Evolutionary conservation across 37 sponge, comb jelly and placozoan genomes (phyloP), one percentile per base, ranked within the genome.

Genomic region (Lycopodina hypogea): DNA sequence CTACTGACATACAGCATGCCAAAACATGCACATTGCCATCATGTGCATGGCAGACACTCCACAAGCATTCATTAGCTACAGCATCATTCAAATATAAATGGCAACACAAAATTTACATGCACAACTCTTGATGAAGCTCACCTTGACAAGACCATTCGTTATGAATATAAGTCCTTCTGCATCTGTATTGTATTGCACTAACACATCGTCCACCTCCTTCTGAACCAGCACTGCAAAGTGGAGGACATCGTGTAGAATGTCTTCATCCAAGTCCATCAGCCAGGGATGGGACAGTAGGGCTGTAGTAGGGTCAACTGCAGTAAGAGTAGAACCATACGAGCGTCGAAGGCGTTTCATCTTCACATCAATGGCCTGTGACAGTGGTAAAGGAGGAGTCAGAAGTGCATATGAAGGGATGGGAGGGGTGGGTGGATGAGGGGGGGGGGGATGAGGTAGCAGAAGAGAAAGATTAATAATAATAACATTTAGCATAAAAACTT

Each of bases 71-170:
- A n/a, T n/a, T n/a, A n/a, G n/a, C n/a, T n/a, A n/a, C n/a, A n/a
- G n/a, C n/a, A n/a, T n/a, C n/a, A n/a, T n/a, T n/a, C n/a, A n/a
- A n/a, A n/a, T n/a, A n/a, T n/a, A n/a, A n/a, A n/a, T n/a, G n/a
- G n/a, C n/a, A n/a, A n/a, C n/a, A n/a, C n/a, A n/a, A n/a, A n/a
- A n/a, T n/a, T n/a, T n/a, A n/a, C n/a, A n/a, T n/a, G n/a, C n/a
- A n/a, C n/a, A n/a, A n/a, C n/a, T n/a, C n/a, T n/a, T n/a, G n/a
- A n/a, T 45, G 48, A 29, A 26, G 9, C 72, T 67, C 22, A 86
- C 90, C 81, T 86, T 90, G 37, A 87, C 94, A 3, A 93, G 78
- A 22, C 97, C 97, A 71, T 84, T 85, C 11, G 93, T 79, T 34
- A 96, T 82, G 40, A 96, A 68, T 59, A 84, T 88, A 33, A 96